These are phyloP conservation scores for Caenorhabditis afra DNA, from an alignment of 2,888 invertebrate species.

Conservation along the genomic window DNA sequence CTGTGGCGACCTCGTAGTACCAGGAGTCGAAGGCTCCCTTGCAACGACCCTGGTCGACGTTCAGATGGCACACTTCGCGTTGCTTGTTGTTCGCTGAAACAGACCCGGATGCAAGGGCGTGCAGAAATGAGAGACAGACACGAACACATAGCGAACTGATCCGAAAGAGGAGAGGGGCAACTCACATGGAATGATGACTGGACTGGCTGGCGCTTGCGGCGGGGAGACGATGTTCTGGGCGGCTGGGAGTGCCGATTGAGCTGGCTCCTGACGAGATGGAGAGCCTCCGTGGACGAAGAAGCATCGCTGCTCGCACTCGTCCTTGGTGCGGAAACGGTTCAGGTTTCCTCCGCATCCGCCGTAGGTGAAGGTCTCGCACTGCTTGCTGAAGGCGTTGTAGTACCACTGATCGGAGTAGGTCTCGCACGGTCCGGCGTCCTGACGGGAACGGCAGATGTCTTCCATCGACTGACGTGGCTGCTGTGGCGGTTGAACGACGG, in stretches of 20 bases:
- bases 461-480: conserved; percentile 64
- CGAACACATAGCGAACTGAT: neutral
- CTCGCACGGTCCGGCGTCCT: conserved; percentile 87
- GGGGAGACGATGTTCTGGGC: conserved; percentile 44
- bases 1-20: conserved; percentile 78
- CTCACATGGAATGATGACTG: conserved; percentile 63
- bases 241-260: conserved; percentile 21
- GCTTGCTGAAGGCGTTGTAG: conserved; percentile 64
- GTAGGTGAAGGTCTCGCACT: conserved; percentile 75
- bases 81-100: conserved; percentile 68
- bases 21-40: conserved; percentile 76
- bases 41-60: conserved; percentile 76
- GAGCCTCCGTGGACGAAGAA: conserved; percentile 66
- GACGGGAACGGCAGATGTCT: conserved; percentile 72
- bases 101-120: conserved; percentile 24
- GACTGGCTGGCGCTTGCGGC: conserved; percentile 42
- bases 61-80: conserved; percentile 75
- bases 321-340: conserved; percentile 73
- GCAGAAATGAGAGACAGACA: conserved; percentile 9
- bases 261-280: conserved; percentile 31
- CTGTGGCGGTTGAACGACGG: conserved; percentile 13
- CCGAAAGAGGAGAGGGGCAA: conserved; percentile 2
- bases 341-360: conserved; percentile 79
- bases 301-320: conserved; percentile 74
- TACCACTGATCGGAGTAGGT: conserved; percentile 85